phyloP scores from a whole-genome alignment of 2,888 invertebrate species.

The Erebia aethiops region DNA sequence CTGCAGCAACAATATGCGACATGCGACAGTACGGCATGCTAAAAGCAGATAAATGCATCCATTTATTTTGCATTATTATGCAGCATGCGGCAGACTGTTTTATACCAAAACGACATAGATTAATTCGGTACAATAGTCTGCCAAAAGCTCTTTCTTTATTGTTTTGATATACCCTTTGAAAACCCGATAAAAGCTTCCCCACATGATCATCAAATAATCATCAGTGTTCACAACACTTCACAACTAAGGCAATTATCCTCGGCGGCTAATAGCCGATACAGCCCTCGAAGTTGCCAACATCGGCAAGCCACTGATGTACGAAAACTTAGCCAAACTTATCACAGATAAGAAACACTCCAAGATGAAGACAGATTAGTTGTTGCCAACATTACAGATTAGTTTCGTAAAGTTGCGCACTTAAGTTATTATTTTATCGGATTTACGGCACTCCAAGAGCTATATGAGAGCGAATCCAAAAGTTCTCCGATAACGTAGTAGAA shows the following conservation, averaged over 20 bases:
- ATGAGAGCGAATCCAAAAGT: background rate
- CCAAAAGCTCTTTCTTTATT: too few relatives aligned
- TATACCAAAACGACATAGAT: too few relatives aligned
- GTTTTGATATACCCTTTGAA: background rate
- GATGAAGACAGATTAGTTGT: conserved; percentile 17
- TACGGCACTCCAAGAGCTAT: background rate
- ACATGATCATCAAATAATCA: background rate
- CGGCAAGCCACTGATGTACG: conserved; percentile 5
- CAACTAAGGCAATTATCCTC: conserved; percentile 7
- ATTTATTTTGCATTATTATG: too few relatives aligned
- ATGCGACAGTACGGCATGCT: too few relatives aligned
- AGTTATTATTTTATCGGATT: background rate
- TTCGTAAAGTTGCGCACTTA: background rate
- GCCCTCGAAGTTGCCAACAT: conserved; percentile 13
- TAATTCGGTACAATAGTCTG: too few relatives aligned
- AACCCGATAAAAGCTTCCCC: background rate
- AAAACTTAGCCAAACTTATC: conserved; percentile 7
- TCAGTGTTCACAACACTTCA: conserved; percentile 7
- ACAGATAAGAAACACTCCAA: conserved; percentile 11
- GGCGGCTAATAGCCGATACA: background rate
- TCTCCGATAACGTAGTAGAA: background rate
- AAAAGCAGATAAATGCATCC: too few relatives aligned
- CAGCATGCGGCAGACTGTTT: too few relatives aligned
- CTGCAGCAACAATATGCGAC: too few relatives aligned
- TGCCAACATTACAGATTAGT: background rate